phyloP scores from a whole-genome alignment of 2,797 vertebrate species.

The Trematomus bernacchii region DNA sequence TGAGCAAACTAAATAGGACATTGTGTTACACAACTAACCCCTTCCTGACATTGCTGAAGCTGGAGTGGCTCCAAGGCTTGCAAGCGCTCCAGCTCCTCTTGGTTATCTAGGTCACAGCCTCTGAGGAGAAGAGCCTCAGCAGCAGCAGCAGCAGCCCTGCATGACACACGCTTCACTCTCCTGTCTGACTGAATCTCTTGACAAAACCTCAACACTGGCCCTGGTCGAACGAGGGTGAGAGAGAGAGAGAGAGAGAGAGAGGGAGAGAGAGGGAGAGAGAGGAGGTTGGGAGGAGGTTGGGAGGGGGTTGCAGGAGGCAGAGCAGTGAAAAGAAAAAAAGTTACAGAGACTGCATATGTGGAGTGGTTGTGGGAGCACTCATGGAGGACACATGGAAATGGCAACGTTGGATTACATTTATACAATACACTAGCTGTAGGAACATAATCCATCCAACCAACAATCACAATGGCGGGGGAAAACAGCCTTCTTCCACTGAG shows the following conservation, averaged over 20 bases:
- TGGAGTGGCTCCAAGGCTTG: slow-evolving; percentile 83
- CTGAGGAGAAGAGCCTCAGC: slow-evolving; percentile 80
- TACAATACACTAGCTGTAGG: slow-evolving; percentile 59
- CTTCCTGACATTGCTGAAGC: slow-evolving; percentile 83
- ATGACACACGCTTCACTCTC: slow-evolving; percentile 84
- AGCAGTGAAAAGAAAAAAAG: slow-evolving; percentile 40
- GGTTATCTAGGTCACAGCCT: slow-evolving; percentile 86
- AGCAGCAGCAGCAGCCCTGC: slow-evolving; percentile 73
- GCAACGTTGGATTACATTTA: slow-evolving; percentile 68
- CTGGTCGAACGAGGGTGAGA: slow-evolving; percentile 59
- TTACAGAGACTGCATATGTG: slow-evolving; percentile 60
- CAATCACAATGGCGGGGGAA: slow-evolving; percentile 43
- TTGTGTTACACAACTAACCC: slow-evolving; percentile 83
- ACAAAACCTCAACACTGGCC: slow-evolving; percentile 81
- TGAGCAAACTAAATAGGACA: slow-evolving; percentile 83
- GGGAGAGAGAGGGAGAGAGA: slow-evolving; percentile 29
- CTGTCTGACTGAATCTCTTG: slow-evolving; percentile 83
- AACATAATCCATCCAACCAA: slow-evolving; percentile 69
- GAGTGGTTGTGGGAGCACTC: slow-evolving; percentile 55
- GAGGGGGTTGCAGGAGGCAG: slow-evolving; percentile 56
- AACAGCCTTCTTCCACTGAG: slow-evolving; percentile 60
- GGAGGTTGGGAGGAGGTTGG: slow-evolving; percentile 27
- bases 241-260: slow-evolving; percentile 21
- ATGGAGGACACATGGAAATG: slow-evolving; percentile 65
- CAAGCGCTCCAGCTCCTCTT: slow-evolving; percentile 82